Conservation (phyloP, 2,797 vertebrate species). For the Nyctalus aviator region DNA sequence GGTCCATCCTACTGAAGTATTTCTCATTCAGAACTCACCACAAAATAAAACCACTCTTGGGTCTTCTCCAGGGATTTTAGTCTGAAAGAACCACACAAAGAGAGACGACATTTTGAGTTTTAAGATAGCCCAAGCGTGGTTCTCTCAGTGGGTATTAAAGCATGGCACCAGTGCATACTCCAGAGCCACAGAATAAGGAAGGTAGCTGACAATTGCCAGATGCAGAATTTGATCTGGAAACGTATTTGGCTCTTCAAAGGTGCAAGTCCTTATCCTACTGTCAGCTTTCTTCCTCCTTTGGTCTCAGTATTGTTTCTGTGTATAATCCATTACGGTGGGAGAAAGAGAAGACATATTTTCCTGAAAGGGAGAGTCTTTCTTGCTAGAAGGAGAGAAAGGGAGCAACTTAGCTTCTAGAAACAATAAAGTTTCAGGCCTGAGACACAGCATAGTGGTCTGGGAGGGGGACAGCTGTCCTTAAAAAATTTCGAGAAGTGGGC, state of each 20-base stretch:
- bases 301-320: conserved; percentile 17
- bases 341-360: conserved; percentile 29
- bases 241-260: background rate
- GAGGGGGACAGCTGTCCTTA: background rate
- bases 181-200: background rate
- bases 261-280: background rate
- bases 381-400: background rate
- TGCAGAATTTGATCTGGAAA: background rate
- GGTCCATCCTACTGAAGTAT: conserved; percentile 12
- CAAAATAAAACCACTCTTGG: background rate
- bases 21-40: conserved; percentile 44
- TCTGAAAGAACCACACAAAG: conserved; percentile 40
- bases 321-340: conserved; percentile 29
- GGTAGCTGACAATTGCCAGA: background rate
- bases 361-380: conserved; percentile 33
- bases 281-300: background rate
- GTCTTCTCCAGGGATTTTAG: conserved; percentile 43
- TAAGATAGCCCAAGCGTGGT: background rate
- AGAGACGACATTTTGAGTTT: background rate
- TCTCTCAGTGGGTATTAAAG: background rate
- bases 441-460: background rate
- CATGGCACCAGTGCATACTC: background rate
- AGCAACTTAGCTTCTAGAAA: background rate
- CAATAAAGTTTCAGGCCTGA: background rate
- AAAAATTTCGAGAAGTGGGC: background rate